Evolutionary conservation across 2,797 vertebrate species (phyloP).

Genomic region (Glyptemys insculpta): DNA sequence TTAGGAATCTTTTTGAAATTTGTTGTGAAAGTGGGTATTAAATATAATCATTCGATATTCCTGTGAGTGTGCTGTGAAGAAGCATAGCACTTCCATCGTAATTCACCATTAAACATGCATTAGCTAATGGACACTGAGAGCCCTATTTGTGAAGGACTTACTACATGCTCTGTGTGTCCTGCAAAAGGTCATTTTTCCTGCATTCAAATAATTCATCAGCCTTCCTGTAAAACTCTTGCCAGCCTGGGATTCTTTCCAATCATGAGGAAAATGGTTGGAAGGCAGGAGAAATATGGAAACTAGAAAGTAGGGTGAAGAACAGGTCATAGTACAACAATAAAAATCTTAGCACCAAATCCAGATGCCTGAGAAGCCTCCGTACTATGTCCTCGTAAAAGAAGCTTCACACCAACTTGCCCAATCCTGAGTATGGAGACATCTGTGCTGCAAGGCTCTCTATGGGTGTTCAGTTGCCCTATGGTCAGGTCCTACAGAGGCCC

Average conservation of each 20-base stretch:
- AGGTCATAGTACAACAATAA: background rate
- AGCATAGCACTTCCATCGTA: background rate
- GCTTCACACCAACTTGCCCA: background rate
- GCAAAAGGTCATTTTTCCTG: background rate
- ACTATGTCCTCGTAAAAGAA: background rate
- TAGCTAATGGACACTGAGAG: background rate
- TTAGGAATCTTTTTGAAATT: slow-evolving; percentile 25
- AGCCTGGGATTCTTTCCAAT: background rate
- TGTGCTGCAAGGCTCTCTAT: background rate
- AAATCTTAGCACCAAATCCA: background rate
- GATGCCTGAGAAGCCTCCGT: background rate
- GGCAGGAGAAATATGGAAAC: accelerated
- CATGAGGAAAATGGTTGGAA: background rate
- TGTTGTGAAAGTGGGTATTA: slow-evolving; percentile 15
- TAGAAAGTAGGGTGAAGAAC: background rate
- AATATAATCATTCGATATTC: background rate
- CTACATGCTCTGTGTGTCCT: background rate
- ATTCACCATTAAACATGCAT: background rate
- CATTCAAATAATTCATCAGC: background rate
- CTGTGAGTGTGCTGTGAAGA: background rate
- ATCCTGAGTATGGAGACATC: accelerated
- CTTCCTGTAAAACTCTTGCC: background rate
- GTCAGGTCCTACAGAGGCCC: background rate
- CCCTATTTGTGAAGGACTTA: background rate
- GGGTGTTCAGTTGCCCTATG: accelerated